Evolutionary conservation across 2,113 vertebrate species (phyloP).

Genomic region (Labeo rohita): DNA sequence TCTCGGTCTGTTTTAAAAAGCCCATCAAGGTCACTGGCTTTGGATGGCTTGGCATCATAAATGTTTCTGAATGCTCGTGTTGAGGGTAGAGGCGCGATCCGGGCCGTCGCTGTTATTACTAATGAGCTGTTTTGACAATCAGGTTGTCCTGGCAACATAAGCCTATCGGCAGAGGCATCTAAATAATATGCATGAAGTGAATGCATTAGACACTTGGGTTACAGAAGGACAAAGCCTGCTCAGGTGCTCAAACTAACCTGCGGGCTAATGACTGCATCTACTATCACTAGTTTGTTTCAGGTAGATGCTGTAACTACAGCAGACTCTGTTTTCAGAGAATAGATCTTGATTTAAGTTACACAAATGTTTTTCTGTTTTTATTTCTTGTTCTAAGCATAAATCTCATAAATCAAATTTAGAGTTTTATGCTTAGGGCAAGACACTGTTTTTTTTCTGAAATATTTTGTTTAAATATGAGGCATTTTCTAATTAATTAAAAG

Average conservation of each 20-base stretch:
- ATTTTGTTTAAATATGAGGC: not conserved
- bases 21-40: constrained; percentile 27
- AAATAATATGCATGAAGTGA: constrained; percentile 3
- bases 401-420: not conserved
- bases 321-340: not conserved
- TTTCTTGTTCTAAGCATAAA: not conserved
- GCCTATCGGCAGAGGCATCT: constrained; percentile 1
- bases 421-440: not conserved
- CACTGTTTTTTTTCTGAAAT: not conserved
- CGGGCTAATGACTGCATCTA: not conserved
- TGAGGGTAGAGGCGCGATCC: constrained; percentile 2
- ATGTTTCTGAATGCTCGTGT: constrained; percentile 23
- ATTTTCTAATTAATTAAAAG: not conserved
- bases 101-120: constrained; percentile 15
- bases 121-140: constrained; percentile 44
- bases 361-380: not conserved
- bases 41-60: constrained; percentile 24
- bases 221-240: constrained; percentile 1
- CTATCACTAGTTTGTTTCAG: not conserved
- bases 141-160: constrained; percentile 29
- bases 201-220: not conserved
- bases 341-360: not conserved
- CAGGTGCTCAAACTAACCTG: not conserved
- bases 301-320: not conserved
- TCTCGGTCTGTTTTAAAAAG: constrained; percentile 32